A percentile compares a stretch with the other conserved stretches of the same genome.
Evolutionary conservation across 2,113 vertebrate species (phyloP).

Genomic region (Paralichthys olivaceus): DNA sequence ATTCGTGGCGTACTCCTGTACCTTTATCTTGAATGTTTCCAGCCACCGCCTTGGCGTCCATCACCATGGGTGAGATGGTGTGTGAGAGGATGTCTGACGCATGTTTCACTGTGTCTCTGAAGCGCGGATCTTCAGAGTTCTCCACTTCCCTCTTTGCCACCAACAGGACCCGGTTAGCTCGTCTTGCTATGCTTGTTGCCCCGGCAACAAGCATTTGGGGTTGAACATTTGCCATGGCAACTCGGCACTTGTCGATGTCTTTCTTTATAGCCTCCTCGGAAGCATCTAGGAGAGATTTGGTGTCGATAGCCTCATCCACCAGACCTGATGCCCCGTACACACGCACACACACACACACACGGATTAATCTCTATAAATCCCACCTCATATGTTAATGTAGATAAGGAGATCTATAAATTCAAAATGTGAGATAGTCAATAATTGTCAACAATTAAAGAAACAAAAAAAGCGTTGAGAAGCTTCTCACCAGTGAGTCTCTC

Average conservation of each 20-base stretch:
- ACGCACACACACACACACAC: constrained; percentile 1
- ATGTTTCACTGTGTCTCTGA: constrained; percentile 94
- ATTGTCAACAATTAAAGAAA: background rate
- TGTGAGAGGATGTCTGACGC: constrained; percentile 95
- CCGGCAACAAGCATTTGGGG: constrained; percentile 99
- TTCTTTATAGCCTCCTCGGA: constrained; percentile 99
- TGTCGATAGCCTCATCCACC: constrained; percentile 98
- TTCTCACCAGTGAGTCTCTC: constrained; percentile 95
- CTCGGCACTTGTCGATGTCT: constrained; percentile 97
- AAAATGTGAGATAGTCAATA: background rate
- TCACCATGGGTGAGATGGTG: constrained; percentile 98
- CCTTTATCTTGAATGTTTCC: constrained; percentile 98
- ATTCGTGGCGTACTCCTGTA: constrained; percentile 61
- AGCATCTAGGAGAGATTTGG: constrained; percentile 95
- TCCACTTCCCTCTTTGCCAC: constrained; percentile 97
- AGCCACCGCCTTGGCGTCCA: constrained; percentile 98
- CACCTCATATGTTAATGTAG: background rate
- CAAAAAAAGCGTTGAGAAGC: background rate
- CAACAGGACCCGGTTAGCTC: constrained; percentile 95
- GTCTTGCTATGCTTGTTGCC: constrained; percentile 96
- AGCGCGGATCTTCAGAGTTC: constrained; percentile 97
- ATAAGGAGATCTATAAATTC: background rate
- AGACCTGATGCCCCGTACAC: constrained; percentile 81
- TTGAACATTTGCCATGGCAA: constrained; percentile 98
- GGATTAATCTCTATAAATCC: no score